These are phyloP conservation scores for Drosophila punjabiensis DNA, from an alignment of 1,140 invertebrate species.

Conservation along the genomic window DNA sequence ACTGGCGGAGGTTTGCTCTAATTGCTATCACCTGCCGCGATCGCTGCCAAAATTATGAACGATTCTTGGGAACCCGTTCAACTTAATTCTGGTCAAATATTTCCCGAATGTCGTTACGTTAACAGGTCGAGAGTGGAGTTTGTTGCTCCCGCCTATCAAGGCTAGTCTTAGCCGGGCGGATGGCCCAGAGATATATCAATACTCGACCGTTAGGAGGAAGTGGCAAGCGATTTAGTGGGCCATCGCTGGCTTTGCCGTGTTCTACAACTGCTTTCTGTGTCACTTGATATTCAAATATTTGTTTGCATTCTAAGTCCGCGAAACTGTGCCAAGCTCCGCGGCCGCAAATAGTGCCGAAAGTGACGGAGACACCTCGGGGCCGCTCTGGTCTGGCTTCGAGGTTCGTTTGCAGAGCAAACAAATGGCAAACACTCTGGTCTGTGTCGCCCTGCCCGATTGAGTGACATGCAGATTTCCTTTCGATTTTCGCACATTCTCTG, in stretches of 20 bases:
- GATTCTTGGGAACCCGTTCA: slow-evolving; percentile 55
- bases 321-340: slow-evolving; percentile 55
- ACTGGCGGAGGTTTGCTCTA: slow-evolving; percentile 55
- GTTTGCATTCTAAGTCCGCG: slow-evolving; percentile 59
- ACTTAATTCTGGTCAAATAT: slow-evolving; percentile 14
- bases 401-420: slow-evolving; percentile 56
- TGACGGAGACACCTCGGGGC: slow-evolving; percentile 36
- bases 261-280: slow-evolving; percentile 52
- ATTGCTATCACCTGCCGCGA: slow-evolving; percentile 63
- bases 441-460: slow-evolving; percentile 65
- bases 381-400: slow-evolving; percentile 11
- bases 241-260: slow-evolving; percentile 33
- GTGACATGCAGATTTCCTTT: slow-evolving; percentile 82
- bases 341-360: slow-evolving; percentile 39
- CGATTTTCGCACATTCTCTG: slow-evolving; percentile 78
- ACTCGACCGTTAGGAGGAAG: slow-evolving; percentile 63
- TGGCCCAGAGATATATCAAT: slow-evolving; percentile 41
- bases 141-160: slow-evolving; percentile 68
- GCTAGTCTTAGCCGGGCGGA: slow-evolving; percentile 26
- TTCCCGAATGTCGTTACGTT: slow-evolving; percentile 31
- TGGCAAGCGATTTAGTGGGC: slow-evolving; percentile 45
- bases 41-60: slow-evolving; percentile 66
- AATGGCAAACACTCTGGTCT: slow-evolving; percentile 41
- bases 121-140: slow-evolving; percentile 47
- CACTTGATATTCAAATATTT: slow-evolving; percentile 73